Evolutionary conservation across 2,113 vertebrate genomes (phyloP), one percentile per base, ranked within the genome.

Genomic region (Spea bombifrons): DNA sequence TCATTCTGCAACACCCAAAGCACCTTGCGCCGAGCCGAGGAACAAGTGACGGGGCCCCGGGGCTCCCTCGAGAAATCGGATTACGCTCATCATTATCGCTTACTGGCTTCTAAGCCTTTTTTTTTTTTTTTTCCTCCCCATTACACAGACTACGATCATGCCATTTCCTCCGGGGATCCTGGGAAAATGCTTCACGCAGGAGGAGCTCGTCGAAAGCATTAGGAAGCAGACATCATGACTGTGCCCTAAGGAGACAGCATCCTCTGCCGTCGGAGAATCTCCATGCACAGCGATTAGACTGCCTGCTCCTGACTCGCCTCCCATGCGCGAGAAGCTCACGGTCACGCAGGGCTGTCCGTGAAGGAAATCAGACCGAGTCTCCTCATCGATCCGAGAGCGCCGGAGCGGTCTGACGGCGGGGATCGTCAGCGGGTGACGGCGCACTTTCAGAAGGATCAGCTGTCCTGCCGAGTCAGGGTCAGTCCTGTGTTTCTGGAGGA

Each of bases 31-130:
- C 15, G 8, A 47, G 44, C n/a, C 30, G 30, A 30, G 30, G 30
- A 30, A 30, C 30, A 30, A 30, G 30, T 30, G 30, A 30, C 30
- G 30, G 13, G 45, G 53, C 48, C 57, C 2, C 75, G 48, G 75
- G 75, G 53, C 13, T n/a, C 57, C 13, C 13, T 53, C 5, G 30
- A 9, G 57, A 59, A 43, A 77, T 77, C 44, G 66, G 66, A 76
- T 76, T 55, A 76, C 48, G 5, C 45, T 45, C 30, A 68, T 68
- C 15, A 12, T 16, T 43, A 55, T 48, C 64, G 45, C 7, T 16
- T 52, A 49, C 17, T 61, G 5, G 50, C n/a, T 17, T 12, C n/a
- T 49, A 8, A 47, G 2, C 44, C 8, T 44, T 15, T 46, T 7
- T 59, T 66, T 44, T 15, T 46, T 7, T 59, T 66, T 63, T 63